Evolutionary conservation across 2,113 vertebrate genomes (phyloP), one percentile per base, ranked within the genome.

Genomic region (Myxocyprinus asiaticus): DNA sequence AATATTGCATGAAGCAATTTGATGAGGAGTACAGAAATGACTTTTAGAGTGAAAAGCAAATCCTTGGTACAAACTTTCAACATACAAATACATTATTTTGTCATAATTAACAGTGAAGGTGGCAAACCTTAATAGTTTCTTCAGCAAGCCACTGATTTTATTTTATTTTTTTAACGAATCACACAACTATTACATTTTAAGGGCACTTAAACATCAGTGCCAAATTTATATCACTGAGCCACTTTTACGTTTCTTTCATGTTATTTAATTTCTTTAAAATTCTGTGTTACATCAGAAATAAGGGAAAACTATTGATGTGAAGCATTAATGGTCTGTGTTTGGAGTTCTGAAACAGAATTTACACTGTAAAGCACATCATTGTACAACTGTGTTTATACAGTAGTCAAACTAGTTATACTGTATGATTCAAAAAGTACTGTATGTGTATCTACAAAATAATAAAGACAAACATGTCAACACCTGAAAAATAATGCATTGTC

Each of bases 1-100:
- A 76, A 73, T 75, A 81, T 79, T 92, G 92, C 92, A 93, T 92
- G 92, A 90, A 88, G 88, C 88, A 78, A 82, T 33, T 33, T 33
- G 22, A 83, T 68, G 74, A 84, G 78, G 86, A 79, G 74, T 53
- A 73, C 62, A 77, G 47, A 68, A 76, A 79, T 73, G 61, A 71
- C 75, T 33, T 78, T 81, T 83, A 53, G 59, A 69, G 51, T 79
- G 66, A 75, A 84, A 78, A 74, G 17, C 15, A 63, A 71, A 80
- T 83, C 62, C 50, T 72, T 76, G 65, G 71, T 33, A 81, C 61
- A 74, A 8, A 6, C 7, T 77, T 81, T 67, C 4, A 6, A 63
- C 5, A 15, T 51, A 11, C 6, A 55, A 33, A 4, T 33, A 51
- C 8, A 7, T 70, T 70, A 8, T 70, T 80, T 65, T 56, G 44